These are phyloP conservation scores for Spilarctia lutea DNA, from an alignment of 2,888 invertebrate genomes.

Conservation along the genomic window DNA sequence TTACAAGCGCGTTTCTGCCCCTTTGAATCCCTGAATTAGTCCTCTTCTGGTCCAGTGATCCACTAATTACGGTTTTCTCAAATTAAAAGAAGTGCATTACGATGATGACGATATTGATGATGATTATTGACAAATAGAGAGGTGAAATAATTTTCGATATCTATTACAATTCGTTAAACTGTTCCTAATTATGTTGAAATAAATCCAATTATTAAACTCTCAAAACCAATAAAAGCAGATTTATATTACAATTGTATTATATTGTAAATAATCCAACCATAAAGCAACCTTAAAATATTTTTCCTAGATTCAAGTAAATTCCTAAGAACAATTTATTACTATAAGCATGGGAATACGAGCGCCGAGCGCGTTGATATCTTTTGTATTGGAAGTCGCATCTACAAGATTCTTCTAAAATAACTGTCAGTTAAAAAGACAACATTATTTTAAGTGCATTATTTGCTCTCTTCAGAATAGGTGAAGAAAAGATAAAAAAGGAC, in stretches of 20 bases:
- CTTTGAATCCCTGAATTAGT: neutral
- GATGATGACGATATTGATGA: neutral
- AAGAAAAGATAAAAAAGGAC: neutral
- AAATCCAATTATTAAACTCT: too few species aligned
- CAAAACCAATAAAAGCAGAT: too few species aligned
- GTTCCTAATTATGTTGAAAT: too few species aligned
- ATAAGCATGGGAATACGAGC: neutral
- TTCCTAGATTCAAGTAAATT: too few species aligned
- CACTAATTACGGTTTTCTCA: neutral
- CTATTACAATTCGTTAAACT: too few species aligned
- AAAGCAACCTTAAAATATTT: too few species aligned
- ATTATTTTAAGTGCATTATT: neutral
- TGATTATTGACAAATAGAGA: neutral
- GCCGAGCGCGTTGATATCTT: conserved; percentile 12
- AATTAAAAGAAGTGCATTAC: neutral
- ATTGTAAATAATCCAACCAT: too few species aligned
- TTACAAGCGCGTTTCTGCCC: neutral
- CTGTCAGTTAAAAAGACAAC: neutral
- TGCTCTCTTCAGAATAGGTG: neutral
- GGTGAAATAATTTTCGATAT: neutral
- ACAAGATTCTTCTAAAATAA: neutral
- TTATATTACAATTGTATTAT: too few species aligned
- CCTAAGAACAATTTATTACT: neutral
- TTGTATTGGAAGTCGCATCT: neutral
- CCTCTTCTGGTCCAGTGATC: neutral